Percentiles rank a stretch among this genome's conserved stretches.
These are phyloP conservation scores for Sus scrofa DNA, from an alignment of 2,113 vertebrate species.

Conservation along the genomic window T2T-Sscrofa CM000824.6:210228501-210229000, in stretches of 20 bases:
- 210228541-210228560: too few relatives aligned
- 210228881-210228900: slow-evolving; percentile 67
- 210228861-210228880: slow-evolving; percentile 69
- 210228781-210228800: background rate
- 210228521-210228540: background rate
- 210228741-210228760: background rate
- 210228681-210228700: background rate
- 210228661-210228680: background rate
- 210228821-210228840: slow-evolving; percentile 41
- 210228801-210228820: slow-evolving; percentile 25
- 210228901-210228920: slow-evolving; percentile 80
- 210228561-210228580: too few relatives aligned
- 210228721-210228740: background rate
- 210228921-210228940: slow-evolving; percentile 68
- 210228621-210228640: background rate
- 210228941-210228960: slow-evolving; percentile 54
- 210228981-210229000: slow-evolving; percentile 52
- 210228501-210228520: background rate
- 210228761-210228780: slow-evolving; percentile 2
- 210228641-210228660: background rate
- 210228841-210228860: slow-evolving; percentile 63
- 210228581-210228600: background rate
- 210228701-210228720: background rate
- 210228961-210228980: slow-evolving; percentile 55
- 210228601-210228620: background rate